A percentile compares a stretch with the other conserved stretches of the same genome.
These are phyloP conservation scores for Xestia xanthographa DNA, from an alignment of 2,888 invertebrate genomes.

Conservation along the genomic window DNA sequence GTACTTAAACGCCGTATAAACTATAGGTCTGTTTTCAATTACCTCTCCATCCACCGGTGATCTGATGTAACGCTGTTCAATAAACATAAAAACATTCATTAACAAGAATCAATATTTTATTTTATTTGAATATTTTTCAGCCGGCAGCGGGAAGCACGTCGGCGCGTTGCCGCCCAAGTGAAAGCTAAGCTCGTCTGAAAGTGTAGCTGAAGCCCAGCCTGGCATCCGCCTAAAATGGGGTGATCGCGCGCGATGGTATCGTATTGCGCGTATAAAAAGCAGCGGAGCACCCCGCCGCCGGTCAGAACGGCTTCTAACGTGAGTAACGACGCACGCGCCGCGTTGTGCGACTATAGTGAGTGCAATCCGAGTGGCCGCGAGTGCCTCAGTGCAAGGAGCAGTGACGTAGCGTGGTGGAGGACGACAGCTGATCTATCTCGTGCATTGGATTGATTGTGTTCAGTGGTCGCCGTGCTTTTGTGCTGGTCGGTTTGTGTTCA, in stretches of 20 bases:
- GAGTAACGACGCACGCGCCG: conserved; percentile 92
- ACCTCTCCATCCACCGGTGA: conserved; percentile 33
- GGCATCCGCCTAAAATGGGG: conserved; percentile 91
- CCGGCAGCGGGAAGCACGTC: conserved; percentile 58
- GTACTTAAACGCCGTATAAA: conserved; percentile 33
- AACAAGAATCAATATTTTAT: conserved; percentile 43
- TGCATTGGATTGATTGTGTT: conserved; percentile 85
- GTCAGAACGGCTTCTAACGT: conserved; percentile 99
- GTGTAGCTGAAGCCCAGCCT: conserved; percentile 83
- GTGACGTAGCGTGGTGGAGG: conserved; percentile 76
- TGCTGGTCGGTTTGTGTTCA: conserved; percentile 80
- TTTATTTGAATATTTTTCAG: conserved; percentile 36
- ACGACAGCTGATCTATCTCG: conserved; percentile 82
- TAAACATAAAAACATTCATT: conserved; percentile 60
- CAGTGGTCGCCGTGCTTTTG: conserved; percentile 77
- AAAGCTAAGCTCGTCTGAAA: conserved; percentile 89
- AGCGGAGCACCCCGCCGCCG: conserved; percentile 93
- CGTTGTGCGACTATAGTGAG: conserved; percentile 77
- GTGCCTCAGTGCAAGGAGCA: conserved; percentile 69
- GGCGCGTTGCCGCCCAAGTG: conserved; percentile 82
- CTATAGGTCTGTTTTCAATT: conserved; percentile 52
- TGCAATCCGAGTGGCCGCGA: conserved; percentile 80
- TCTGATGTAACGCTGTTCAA: conserved; percentile 47
- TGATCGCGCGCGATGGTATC: conserved; percentile 91
- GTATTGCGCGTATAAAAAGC: conserved; percentile 96